Percentiles rank a stretch among this genome's conserved stretches.
Evolutionary conservation across 1,140 invertebrate genomes (phyloP).

Genomic region (Harpegnathos saltator): DNA sequence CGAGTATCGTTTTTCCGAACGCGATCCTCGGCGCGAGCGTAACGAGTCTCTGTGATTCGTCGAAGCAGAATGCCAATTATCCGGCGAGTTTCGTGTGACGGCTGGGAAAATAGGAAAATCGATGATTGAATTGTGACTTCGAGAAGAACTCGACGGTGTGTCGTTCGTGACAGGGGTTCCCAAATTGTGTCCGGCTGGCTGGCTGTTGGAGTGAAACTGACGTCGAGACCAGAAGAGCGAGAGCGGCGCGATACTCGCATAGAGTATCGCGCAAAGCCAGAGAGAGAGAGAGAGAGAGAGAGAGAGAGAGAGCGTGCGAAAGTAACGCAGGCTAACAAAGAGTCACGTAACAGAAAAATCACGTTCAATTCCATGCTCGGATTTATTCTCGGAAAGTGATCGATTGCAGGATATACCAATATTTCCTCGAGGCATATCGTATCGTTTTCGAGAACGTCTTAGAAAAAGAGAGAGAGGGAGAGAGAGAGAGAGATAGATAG

Average conservation of each 20-base stretch:
- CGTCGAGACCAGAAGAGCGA: neutral
- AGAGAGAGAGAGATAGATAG: too few relatives aligned
- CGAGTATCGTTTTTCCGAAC: conserved; percentile 11
- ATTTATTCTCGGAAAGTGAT: neutral
- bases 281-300: too few relatives aligned
- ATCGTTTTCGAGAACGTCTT: neutral
- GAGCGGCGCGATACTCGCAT: neutral
- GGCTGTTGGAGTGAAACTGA: neutral
- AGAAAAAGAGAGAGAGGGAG: too few relatives aligned
- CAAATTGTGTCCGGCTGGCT: conserved; percentile 10
- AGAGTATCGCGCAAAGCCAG: too few relatives aligned
- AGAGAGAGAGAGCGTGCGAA: neutral
- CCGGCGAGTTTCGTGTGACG: conserved; percentile 24
- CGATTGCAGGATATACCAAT: neutral
- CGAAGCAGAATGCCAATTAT: conserved; percentile 46
- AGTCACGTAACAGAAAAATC: neutral
- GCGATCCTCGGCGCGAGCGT: conserved; percentile 27
- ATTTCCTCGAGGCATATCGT: too few relatives aligned
- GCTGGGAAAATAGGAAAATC: conserved; percentile 14
- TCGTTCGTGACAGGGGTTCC: neutral
- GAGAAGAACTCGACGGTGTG: conserved; percentile 12
- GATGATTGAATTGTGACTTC: neutral
- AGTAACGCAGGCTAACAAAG: neutral
- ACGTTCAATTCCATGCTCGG: neutral
- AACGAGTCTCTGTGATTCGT: conserved; percentile 47